Percentiles rank a stretch among this genome's conserved stretches.
Conservation (phyloP, 2,113 vertebrate genomes). For the Paraplagusia blochii region DNA sequence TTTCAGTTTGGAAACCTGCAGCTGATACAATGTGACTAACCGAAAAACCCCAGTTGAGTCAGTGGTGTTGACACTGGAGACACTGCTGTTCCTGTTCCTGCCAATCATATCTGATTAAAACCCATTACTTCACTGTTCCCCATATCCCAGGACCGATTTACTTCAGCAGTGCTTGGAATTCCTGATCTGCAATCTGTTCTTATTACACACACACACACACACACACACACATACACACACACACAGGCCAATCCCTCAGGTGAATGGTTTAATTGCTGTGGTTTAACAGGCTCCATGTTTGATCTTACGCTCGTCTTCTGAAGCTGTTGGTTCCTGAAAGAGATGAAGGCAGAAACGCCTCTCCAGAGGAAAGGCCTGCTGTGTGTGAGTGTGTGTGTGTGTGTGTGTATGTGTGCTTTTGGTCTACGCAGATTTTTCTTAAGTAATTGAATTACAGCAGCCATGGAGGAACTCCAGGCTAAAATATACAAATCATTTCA, state of each 20-base stretch:
- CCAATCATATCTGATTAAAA: constrained; percentile 49
- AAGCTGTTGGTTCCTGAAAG: constrained; percentile 47
- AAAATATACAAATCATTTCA: constrained; percentile 64
- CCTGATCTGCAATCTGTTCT: constrained; percentile 60
- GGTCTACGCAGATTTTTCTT: constrained; percentile 18
- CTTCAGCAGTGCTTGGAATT: constrained; percentile 53
- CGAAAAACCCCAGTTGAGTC: neutral
- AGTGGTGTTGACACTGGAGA: neutral
- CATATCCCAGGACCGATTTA: constrained; percentile 55
- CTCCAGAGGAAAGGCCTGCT: constrained; percentile 24
- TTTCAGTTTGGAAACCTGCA: too few species aligned
- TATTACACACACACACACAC: constrained; percentile 50
- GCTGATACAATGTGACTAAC: neutral
- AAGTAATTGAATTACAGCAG: constrained; percentile 65
- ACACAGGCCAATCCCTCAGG: constrained; percentile 38
- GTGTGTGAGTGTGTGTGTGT: constrained; percentile 6
- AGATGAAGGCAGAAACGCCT: constrained; percentile 57
- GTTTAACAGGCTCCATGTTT: constrained; percentile 62
- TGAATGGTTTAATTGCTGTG: constrained; percentile 62
- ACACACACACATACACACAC: neutral
- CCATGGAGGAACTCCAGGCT: constrained; percentile 48
- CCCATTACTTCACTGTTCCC: constrained; percentile 59
- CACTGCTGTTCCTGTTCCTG: neutral
- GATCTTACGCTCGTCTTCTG: constrained; percentile 62
- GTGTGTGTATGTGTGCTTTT: constrained; percentile 4